Conservation (phyloP, 2,113 vertebrate species). For the Misgurnus mizolepis region DNA sequence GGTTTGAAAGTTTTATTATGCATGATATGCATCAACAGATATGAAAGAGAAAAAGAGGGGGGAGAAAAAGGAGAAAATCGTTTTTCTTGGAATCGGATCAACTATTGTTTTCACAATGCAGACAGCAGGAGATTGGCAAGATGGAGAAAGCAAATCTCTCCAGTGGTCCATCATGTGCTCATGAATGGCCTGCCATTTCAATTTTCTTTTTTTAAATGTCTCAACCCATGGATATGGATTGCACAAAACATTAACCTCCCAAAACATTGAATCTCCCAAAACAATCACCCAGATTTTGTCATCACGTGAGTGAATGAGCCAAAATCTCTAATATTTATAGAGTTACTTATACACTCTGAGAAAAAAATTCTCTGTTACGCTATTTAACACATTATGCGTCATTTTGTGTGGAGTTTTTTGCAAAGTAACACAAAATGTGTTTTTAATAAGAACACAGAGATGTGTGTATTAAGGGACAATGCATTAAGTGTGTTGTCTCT, state of each 20-base stretch:
- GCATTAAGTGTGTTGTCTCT: too few species aligned
- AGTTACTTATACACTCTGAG: too few species aligned
- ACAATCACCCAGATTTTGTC: too few species aligned
- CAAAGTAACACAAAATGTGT: too few species aligned
- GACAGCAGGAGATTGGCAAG: constrained; percentile 8
- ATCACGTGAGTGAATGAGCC: background rate
- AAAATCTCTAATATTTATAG: too few species aligned
- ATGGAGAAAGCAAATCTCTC: constrained; percentile 18
- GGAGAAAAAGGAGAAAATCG: background rate
- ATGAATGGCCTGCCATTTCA: background rate
- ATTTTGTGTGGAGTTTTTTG: too few species aligned
- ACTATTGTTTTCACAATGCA: constrained; percentile 19
- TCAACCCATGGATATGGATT: constrained; percentile 9
- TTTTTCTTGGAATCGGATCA: background rate
- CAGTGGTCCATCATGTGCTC: background rate
- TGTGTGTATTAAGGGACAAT: too few species aligned
- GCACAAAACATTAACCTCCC: background rate
- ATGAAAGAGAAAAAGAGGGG: background rate
- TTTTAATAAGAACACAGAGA: too few species aligned
- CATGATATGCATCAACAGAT: background rate
- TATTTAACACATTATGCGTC: too few species aligned
- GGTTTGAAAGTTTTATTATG: background rate
- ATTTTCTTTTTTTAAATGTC: background rate
- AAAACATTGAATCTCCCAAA: background rate
- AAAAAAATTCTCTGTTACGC: too few species aligned